Percentiles rank a stretch among this genome's conserved stretches.
These are phyloP conservation scores for Congeria kusceri DNA, from an alignment of 2,888 invertebrate genomes.

Conservation along the genomic window DNA sequence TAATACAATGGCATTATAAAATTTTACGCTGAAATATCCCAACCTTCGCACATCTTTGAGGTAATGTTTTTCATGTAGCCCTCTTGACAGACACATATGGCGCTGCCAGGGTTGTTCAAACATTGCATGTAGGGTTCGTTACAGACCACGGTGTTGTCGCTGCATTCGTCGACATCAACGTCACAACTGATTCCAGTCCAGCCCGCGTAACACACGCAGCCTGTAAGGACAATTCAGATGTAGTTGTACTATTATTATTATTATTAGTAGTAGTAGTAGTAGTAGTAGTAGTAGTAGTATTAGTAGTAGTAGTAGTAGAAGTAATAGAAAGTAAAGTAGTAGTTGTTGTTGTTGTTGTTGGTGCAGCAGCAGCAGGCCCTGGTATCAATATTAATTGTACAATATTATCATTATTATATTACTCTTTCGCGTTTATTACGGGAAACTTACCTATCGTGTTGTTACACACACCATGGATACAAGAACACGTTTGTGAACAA, in stretches of 20 bases:
- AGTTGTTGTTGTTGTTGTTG: too few relatives aligned
- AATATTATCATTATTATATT: too few relatives aligned
- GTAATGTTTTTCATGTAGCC: constrained; percentile 3
- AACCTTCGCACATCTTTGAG: constrained; percentile 4
- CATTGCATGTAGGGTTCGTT: not conserved
- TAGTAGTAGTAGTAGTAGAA: too few relatives aligned
- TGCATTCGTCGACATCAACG: constrained; percentile 16
- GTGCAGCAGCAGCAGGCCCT: too few relatives aligned
- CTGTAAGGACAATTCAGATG: not conserved
- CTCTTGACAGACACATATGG: not conserved
- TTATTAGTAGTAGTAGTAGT: too few relatives aligned
- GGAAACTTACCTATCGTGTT: too few relatives aligned
- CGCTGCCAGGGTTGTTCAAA: constrained; percentile 18
- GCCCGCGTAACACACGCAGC: constrained; percentile 14
- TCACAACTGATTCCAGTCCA: constrained; percentile 11
- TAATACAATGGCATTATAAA: too few relatives aligned
- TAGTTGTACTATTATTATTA: too few relatives aligned
- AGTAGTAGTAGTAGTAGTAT: too few relatives aligned
- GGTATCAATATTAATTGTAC: too few relatives aligned
- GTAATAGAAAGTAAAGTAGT: too few relatives aligned
- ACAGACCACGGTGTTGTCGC: not conserved
- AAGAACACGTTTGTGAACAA: constrained; percentile 24
- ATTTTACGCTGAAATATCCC: not conserved
- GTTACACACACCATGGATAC: constrained; percentile 24
- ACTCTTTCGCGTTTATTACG: too few relatives aligned